phyloP scores from a whole-genome alignment of 2,888 invertebrate genomes.

The Polyommatus iphigenia region DNA sequence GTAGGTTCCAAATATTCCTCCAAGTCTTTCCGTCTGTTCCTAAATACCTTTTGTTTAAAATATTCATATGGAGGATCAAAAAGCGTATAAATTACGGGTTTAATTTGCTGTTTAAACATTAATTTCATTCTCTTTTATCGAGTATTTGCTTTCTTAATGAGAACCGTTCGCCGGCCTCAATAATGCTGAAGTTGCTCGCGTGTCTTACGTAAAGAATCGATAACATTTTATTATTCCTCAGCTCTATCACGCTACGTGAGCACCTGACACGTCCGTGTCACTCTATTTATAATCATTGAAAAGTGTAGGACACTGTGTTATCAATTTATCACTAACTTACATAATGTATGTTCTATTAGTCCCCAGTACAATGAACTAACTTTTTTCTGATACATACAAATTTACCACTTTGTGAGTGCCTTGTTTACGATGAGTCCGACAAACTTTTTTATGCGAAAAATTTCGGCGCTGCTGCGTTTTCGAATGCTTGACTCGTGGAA shows the following conservation, averaged over 20 bases:
- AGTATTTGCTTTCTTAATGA: slow-evolving; percentile 10
- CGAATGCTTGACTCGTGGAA: too few relatives aligned
- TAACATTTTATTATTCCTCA: slow-evolving; percentile 20
- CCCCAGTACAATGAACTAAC: too few relatives aligned
- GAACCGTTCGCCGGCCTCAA: neutral
- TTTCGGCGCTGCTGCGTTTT: too few relatives aligned
- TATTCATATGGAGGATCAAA: neutral
- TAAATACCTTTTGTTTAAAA: neutral
- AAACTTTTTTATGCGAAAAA: too few relatives aligned
- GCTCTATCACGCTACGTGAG: slow-evolving; percentile 7
- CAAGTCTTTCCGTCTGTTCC: neutral
- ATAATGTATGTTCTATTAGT: too few relatives aligned
- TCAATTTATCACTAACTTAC: too few relatives aligned
- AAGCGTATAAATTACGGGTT: neutral
- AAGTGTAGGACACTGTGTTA: neutral
- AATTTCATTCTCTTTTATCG: slow-evolving; percentile 19
- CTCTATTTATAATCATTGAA: neutral
- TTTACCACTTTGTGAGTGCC: too few relatives aligned
- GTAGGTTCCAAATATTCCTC: neutral
- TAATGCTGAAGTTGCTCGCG: slow-evolving; percentile 17
- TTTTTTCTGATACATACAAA: too few relatives aligned
- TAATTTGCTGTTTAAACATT: neutral
- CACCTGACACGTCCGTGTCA: neutral
- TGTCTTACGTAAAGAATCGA: slow-evolving; percentile 25
- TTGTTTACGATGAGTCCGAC: too few relatives aligned